These are phyloP conservation scores for Tenthredo scrophulariae DNA, from an alignment of 2,888 invertebrate genomes.

Conservation along the genomic window DNA sequence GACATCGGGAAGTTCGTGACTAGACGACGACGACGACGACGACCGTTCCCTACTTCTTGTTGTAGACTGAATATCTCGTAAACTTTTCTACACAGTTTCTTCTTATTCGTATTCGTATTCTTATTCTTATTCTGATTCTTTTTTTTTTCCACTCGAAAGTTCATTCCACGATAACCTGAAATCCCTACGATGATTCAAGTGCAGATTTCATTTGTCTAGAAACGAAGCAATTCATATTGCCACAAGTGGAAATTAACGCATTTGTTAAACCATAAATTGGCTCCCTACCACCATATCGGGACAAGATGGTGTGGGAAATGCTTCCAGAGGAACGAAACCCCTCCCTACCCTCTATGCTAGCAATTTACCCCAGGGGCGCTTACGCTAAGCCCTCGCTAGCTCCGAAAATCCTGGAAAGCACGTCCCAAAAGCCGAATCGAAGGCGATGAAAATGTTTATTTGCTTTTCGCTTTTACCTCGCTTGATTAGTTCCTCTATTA, in stretches of 20 bases:
- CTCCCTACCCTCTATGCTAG: conserved; percentile 40
- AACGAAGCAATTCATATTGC: conserved; percentile 55
- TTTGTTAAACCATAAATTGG: conserved; percentile 55
- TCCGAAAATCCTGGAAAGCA: conserved; percentile 53
- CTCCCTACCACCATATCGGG: conserved; percentile 24
- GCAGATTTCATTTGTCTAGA: conserved; percentile 51
- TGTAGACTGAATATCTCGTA: neutral
- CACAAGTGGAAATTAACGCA: conserved; percentile 49
- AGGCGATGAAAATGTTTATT: conserved; percentile 55
- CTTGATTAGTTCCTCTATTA: conserved; percentile 31
- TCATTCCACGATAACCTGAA: neutral
- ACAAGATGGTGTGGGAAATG: neutral
- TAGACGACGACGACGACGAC: conserved; percentile 20
- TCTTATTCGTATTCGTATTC: neutral
- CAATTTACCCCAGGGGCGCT: conserved; percentile 56
- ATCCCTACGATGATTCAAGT: conserved; percentile 21
- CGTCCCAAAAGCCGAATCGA: conserved; percentile 54
- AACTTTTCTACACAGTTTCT: neutral
- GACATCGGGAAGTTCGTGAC: conserved; percentile 37
- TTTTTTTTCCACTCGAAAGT: neutral
- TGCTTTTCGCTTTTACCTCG: conserved; percentile 36
- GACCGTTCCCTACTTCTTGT: neutral
- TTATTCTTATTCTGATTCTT: neutral
- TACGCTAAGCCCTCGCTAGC: conserved; percentile 52
- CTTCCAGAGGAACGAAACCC: neutral